These are phyloP conservation scores for Anastatus disparis DNA, from an alignment of 1,140 invertebrate species.

Conservation along the genomic window DNA sequence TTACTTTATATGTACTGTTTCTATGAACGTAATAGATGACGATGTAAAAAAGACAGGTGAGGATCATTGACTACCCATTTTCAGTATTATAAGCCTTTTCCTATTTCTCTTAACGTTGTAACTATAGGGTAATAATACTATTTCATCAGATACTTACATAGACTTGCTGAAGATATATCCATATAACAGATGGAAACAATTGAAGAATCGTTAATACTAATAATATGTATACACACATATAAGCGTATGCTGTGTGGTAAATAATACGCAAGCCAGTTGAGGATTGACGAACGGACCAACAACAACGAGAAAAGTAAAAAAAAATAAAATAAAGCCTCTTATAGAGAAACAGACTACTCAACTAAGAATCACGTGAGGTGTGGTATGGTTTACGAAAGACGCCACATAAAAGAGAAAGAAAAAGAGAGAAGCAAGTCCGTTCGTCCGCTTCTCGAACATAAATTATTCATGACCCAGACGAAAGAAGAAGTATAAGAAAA, in stretches of 20 bases:
- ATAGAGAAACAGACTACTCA: constrained; percentile 45
- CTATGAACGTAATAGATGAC: no score
- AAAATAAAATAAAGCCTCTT: constrained; percentile 4
- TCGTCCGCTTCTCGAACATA: constrained; percentile 50
- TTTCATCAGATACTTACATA: no score
- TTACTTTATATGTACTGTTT: no score
- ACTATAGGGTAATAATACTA: no score
- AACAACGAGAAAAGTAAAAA: neutral
- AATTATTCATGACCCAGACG: constrained; percentile 59
- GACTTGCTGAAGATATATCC: no score
- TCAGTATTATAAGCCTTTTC: no score
- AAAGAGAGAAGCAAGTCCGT: constrained; percentile 49
- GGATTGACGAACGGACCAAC: constrained; percentile 52
- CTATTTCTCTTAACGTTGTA: no score
- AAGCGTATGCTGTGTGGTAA: constrained; percentile 32
- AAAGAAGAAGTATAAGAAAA: neutral
- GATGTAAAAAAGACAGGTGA: no score
- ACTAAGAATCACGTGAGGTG: constrained; percentile 57
- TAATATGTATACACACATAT: constrained; percentile 1
- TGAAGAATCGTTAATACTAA: neutral
- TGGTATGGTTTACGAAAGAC: no score
- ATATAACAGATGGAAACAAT: neutral
- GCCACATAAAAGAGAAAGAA: constrained; percentile 10
- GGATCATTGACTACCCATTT: no score
- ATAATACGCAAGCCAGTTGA: no score